phyloP scores from a whole-genome alignment of 2,888 invertebrate genomes.

The Caenorhabditis sp. region DNA sequence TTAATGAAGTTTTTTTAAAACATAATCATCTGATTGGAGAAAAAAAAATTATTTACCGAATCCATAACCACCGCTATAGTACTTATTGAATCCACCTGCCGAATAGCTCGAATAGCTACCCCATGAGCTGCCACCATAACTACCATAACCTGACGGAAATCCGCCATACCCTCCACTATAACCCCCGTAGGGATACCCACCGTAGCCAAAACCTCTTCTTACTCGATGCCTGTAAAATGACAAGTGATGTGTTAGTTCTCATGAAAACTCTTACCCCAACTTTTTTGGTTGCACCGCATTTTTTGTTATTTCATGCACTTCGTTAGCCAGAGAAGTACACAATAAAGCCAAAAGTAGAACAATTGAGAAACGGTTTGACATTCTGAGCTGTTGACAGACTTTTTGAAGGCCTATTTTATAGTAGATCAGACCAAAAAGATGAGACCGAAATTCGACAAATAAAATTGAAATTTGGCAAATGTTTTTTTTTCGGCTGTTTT shows the following conservation, averaged over 20 bases:
- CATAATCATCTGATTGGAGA: too few species aligned
- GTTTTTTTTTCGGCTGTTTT: not conserved
- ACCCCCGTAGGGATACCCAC: slow-evolving; percentile 13
- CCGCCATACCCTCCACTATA: slow-evolving; percentile 14
- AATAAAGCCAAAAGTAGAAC: not conserved
- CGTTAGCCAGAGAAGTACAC: not conserved
- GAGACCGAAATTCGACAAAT: not conserved
- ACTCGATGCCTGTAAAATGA: slow-evolving; percentile 26
- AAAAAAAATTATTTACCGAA: too few species aligned
- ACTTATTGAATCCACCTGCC: slow-evolving; percentile 16
- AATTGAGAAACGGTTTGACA: not conserved
- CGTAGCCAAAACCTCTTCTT: slow-evolving; percentile 24
- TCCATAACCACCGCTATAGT: slow-evolving; percentile 14
- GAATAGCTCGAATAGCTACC: slow-evolving; percentile 25
- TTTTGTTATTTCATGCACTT: not conserved
- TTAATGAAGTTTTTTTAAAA: too few species aligned
- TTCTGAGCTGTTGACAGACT: not conserved
- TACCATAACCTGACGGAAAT: slow-evolving; percentile 6
- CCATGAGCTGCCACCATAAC: slow-evolving; percentile 26
- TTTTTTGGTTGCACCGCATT: slow-evolving; percentile 24
- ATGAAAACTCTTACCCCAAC: slow-evolving; percentile 19
- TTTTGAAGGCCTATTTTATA: not conserved
- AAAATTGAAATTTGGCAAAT: not conserved
- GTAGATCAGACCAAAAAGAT: not conserved
- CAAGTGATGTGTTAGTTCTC: too few species aligned